A percentile compares a stretch with the other conserved stretches of the same genome.
Conservation (phyloP, 2,888 invertebrate species). For the Aphidoletes aphidimyza region DNA sequence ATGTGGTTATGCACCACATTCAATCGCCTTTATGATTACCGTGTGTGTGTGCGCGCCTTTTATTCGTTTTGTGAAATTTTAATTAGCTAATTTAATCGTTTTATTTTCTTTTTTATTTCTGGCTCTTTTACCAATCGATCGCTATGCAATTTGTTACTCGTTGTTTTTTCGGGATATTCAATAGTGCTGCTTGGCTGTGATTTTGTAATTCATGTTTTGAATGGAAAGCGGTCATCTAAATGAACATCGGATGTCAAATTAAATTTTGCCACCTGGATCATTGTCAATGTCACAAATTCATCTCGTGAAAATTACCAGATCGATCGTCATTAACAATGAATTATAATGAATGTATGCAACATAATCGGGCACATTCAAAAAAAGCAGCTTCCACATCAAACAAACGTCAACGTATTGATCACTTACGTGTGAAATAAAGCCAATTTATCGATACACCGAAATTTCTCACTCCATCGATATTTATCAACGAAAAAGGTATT, state of each 20-base stretch:
- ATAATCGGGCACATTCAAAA: neutral
- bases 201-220: too few relatives aligned
- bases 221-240: too few relatives aligned
- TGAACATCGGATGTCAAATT: too few relatives aligned
- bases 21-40: too few relatives aligned
- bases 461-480: too few relatives aligned
- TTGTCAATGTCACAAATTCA: neutral
- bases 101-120: neutral
- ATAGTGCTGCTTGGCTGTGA: too few relatives aligned
- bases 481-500: neutral
- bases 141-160: too few relatives aligned
- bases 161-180: too few relatives aligned
- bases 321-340: neutral
- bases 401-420: neutral
- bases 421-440: neutral
- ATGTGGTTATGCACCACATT: neutral
- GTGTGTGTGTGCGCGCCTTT: too few relatives aligned
- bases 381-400: neutral
- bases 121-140: too few relatives aligned
- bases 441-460: neutral
- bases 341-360: neutral
- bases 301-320: neutral
- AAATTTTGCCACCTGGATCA: too few relatives aligned
- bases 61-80: neutral
- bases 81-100: constrained; percentile 22